Base-by-base conservation (phyloP, 2,888 invertebrate species). In the Sphinx pinastri region DNA sequence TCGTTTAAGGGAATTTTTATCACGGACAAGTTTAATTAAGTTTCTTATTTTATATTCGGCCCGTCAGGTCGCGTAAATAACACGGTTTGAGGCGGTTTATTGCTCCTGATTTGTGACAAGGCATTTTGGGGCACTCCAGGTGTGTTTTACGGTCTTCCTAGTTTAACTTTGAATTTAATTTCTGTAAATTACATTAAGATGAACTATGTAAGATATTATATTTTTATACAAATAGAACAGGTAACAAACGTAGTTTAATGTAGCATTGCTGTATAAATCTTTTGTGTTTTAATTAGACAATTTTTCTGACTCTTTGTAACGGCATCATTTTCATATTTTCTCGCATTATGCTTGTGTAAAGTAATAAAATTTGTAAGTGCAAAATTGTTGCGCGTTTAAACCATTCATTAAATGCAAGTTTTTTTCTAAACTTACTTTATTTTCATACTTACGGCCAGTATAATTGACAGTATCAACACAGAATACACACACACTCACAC, bases 121-220 rank as follows among this genome's bases (percentile, higher is more conserved):
- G 51, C 67, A 68, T 51, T n/a, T 11, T 38, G 45, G 72, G 67
- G 69, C 16, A 16, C 51, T 19, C 75, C 83, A 83, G 81, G 83
- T 84, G 84, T 78, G 70, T 73, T 80, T 83, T 78, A 84, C 77
- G 71, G 68, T 72, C 69, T 69, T 69, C 68, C 75, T 73, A 75
- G 79, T 79, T 78, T 73, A 76, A 77, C 77, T 74, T 81, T 80
- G 80, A 77, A 83, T 81, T 49, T 11, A 47, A 54, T 54, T 54
- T 11, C 12, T 55, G 19, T 10, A 55, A 2, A 19, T 10, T 25
- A 25, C 2, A 25, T 25, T 25, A 25, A 25, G 25, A 25, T 25
- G 25, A 25, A 25, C 25, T 25, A 25, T 25, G 25, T 25, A 25
- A 25, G 25, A 25, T 25, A 25, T 25, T 25, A 25, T 25, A 25